Percentiles rank a stretch among this genome's conserved stretches.
phyloP scores from a whole-genome alignment of 2,113 vertebrate species.

The Ceyx cyanopectus region DNA sequence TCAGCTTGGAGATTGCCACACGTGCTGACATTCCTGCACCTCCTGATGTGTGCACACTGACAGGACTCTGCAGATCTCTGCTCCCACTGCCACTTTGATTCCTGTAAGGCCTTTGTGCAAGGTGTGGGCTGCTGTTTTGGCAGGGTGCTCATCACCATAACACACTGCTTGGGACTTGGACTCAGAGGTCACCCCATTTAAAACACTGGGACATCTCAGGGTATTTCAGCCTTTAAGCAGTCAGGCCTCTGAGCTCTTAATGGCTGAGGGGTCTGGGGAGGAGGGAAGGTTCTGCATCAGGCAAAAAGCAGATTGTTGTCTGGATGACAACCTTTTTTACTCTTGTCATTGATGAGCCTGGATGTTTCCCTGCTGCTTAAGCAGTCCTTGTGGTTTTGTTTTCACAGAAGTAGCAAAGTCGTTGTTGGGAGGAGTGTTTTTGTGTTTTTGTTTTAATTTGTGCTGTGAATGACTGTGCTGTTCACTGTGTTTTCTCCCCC shows the following conservation, averaged over 20 bases:
- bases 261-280: background rate
- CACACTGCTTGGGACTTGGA: background rate
- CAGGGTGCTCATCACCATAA: background rate
- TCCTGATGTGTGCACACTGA: background rate
- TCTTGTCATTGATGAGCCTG: rapidly evolving
- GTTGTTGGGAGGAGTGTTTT: background rate
- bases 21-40: background rate
- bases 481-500: conserved; percentile 33
- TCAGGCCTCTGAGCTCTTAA: background rate
- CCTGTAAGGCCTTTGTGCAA: background rate
- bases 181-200: background rate
- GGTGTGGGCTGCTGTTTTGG: background rate
- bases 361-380: background rate
- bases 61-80: background rate
- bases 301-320: background rate
- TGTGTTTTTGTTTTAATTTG: background rate
- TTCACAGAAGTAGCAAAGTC: background rate
- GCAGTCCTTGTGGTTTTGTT: background rate
- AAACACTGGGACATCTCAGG: background rate
- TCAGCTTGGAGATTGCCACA: background rate
- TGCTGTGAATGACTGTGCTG: conserved; percentile 11
- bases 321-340: background rate
- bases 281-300: background rate
- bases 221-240: background rate
- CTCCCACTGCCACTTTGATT: background rate